phyloP scores from a whole-genome alignment of 1,140 invertebrate genomes.

The Metopolophium dirhodum region DNA sequence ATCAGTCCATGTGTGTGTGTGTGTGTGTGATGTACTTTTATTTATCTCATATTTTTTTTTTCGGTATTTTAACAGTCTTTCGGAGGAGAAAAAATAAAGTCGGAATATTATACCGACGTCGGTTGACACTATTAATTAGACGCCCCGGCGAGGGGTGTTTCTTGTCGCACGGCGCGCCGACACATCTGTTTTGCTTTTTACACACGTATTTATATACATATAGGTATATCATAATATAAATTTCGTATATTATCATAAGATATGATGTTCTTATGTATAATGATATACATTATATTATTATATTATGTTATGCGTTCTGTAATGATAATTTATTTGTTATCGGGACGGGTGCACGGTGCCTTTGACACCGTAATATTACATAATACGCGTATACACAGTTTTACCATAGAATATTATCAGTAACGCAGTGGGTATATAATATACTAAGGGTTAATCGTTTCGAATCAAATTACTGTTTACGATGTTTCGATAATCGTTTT shows the following conservation, averaged over 20 bases:
- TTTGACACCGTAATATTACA: neutral
- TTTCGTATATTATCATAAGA: neutral
- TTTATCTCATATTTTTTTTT: neutral
- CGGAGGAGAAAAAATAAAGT: neutral
- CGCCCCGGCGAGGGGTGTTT: slow-evolving; percentile 42
- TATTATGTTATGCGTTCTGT: neutral
- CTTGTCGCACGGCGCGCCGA: slow-evolving; percentile 27
- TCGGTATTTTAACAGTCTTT: slow-evolving; percentile 7
- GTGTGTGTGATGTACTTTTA: neutral
- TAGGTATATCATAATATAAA: neutral
- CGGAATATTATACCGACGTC: slow-evolving; percentile 24
- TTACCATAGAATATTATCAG: neutral
- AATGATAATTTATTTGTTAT: neutral
- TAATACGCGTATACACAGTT: neutral
- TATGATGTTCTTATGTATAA: neutral
- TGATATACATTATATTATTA: neutral
- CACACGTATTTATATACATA: neutral
- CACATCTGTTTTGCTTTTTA: slow-evolving; percentile 38
- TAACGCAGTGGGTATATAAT: neutral
- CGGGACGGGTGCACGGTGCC: neutral
- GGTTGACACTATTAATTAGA: slow-evolving; percentile 52
- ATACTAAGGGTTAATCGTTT: no score
- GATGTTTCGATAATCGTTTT: neutral
- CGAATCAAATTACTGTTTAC: no score
- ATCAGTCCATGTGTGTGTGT: neutral